phyloP scores from a whole-genome alignment of 2,797 vertebrate species.

The Mycteria americana region DNA sequence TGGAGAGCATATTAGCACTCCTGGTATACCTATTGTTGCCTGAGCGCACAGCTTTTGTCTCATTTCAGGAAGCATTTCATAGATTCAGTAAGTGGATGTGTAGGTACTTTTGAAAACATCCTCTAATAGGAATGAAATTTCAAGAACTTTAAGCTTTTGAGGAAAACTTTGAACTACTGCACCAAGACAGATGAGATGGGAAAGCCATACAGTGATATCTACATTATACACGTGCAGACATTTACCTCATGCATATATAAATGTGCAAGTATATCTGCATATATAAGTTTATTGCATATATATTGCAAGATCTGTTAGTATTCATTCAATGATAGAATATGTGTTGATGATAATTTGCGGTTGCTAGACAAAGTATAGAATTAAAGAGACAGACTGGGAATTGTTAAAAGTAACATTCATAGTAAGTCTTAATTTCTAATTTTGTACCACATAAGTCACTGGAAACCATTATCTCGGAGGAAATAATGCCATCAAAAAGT shows the following conservation, averaged over 20 bases:
- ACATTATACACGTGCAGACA: neutral
- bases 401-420: neutral
- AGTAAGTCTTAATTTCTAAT: neutral
- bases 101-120: neutral
- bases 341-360: neutral
- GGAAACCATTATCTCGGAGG: neutral
- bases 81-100: neutral
- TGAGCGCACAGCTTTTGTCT: neutral
- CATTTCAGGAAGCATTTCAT: neutral
- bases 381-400: neutral
- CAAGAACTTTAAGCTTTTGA: neutral
- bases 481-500: neutral
- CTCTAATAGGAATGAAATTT: neutral
- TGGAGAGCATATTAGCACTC: neutral
- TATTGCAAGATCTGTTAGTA: neutral
- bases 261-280: neutral
- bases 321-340: no score
- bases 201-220: neutral
- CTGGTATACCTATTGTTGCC: neutral
- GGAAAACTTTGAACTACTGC: neutral
- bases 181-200: neutral
- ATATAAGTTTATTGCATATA: fast-evolving
- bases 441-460: neutral
- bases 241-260: no score
- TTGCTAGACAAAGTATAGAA: neutral